Base-by-base conservation (phyloP, 2,113 vertebrate genomes). In the Pomatostomus ruficeps region DNA sequence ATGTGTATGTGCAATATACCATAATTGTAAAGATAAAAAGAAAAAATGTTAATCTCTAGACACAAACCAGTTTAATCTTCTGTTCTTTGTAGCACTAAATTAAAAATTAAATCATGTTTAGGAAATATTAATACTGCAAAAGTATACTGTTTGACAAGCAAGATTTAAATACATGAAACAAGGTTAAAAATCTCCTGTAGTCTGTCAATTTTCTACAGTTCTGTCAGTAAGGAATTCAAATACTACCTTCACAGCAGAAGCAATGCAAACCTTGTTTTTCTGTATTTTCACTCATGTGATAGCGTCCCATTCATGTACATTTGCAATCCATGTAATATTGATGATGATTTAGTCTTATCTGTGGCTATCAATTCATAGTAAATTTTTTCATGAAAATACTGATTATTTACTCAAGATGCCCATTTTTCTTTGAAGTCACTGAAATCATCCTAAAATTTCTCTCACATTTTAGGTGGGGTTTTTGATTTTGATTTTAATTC, bases 291-390 rank as follows among this genome's bases (percentile, higher is more conserved):
- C 14, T 40, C 23, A 31, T 68, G 4, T 46, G 66, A 36, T 3
- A 67, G 11, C 19, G 57, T 14, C 19, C 5, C 9, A 83, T 12
- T 7, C 3, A 29, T 6, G 8, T 10, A n/a, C 1, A 2, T n/a
- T 51, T 67, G 21, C 20, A 62, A 72, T 29, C 10, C 28, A 63
- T 40, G 12, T 33, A 75, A 72, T 46, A 57, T 0, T 35, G 35
- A 79, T 65, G 13, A 67, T 22, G 1, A 78, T 14, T 85, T 79
- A 83, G 40, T 36, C 35, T 75, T 46, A 66, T 35, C 35, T 67
- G 24, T 14, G 7, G 18, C 52, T 35, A 36, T 21, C 12, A 72
- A 28, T 45, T 23, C 1, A 45, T 10, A 48, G 36, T 42, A 20
- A 74, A 28, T 24, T 33, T 43, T 29, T 61, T 62, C 4, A 71